A percentile compares a stretch with the other conserved stretches of the same genome.
phyloP scores from a whole-genome alignment of 2,113 vertebrate species.

The Phrynosoma blainvillii region DNA sequence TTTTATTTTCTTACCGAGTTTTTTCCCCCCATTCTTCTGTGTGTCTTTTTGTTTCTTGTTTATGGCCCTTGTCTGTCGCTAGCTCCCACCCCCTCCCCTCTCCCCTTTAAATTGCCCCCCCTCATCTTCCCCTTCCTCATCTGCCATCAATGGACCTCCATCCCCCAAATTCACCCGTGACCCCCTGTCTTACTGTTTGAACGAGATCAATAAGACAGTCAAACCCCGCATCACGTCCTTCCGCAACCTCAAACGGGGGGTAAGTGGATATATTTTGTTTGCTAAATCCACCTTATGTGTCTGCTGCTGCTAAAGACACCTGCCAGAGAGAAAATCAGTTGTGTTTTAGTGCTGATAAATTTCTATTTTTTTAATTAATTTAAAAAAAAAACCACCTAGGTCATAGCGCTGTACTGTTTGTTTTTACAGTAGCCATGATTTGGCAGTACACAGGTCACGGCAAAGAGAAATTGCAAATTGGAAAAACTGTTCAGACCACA shows the following conservation, averaged over 20 bases:
- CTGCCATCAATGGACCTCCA: conserved; percentile 86
- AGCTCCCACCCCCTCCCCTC: conserved; percentile 72
- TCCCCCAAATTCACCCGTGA: conserved; percentile 91
- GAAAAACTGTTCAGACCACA: neutral
- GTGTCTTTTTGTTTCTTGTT: conserved; percentile 34
- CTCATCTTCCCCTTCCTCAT: conserved; percentile 50
- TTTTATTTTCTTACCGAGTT: conserved; percentile 62
- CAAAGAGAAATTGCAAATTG: neutral
- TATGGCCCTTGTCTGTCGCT: conserved; percentile 72
- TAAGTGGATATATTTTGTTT: conserved; percentile 76
- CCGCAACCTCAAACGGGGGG: conserved; percentile 88
- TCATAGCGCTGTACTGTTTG: neutral
- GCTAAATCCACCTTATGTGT: neutral
- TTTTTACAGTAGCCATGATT: neutral
- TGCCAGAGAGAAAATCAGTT: conserved; percentile 14
- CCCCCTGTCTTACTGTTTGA: conserved; percentile 92
- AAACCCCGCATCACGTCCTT: conserved; percentile 93
- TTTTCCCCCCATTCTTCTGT: conserved; percentile 40
- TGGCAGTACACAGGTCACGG: neutral
- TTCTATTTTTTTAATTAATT: neutral
- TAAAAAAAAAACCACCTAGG: too few species aligned
- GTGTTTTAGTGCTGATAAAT: neutral
- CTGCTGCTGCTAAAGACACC: neutral
- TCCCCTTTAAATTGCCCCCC: conserved; percentile 43
- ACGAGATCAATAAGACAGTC: conserved; percentile 96